These are phyloP conservation scores for Magallana angulata DNA, from an alignment of 1,140 invertebrate genomes.

Conservation along the genomic window DNA sequence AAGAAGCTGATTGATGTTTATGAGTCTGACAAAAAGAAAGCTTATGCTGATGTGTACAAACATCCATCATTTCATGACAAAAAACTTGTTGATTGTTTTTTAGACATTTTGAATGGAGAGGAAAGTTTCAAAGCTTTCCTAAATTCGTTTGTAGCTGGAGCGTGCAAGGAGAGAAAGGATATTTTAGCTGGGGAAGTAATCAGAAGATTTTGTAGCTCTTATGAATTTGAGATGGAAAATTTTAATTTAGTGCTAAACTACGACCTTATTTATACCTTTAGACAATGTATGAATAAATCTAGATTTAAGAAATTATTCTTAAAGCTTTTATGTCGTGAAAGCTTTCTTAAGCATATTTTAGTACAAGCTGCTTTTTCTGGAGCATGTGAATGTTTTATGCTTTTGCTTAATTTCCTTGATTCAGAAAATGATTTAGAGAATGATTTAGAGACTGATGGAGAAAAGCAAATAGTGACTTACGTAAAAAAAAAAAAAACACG, in stretches of 20 bases:
- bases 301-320: neutral
- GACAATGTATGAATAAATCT: neutral
- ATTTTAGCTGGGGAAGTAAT: neutral
- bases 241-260: neutral
- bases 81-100: neutral
- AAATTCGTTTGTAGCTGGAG: neutral
- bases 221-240: neutral
- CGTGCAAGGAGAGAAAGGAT: neutral
- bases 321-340: neutral
- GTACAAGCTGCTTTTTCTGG: neutral
- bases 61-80: neutral
- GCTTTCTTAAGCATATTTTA: neutral
- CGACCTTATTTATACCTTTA: neutral
- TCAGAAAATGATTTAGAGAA: neutral
- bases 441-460: slow-evolving; percentile 16
- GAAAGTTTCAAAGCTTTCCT: neutral
- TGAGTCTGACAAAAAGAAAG: too few species aligned
- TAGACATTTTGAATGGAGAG: neutral
- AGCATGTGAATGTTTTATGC: neutral
- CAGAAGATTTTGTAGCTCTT: neutral
- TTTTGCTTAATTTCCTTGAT: too few species aligned
- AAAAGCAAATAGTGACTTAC: neutral
- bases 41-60: neutral
- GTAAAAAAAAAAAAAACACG: neutral
- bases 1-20: neutral